Base-by-base conservation (phyloP, 92 coral and sea anemone species). In the Epizoanthus ramosus region DNA sequence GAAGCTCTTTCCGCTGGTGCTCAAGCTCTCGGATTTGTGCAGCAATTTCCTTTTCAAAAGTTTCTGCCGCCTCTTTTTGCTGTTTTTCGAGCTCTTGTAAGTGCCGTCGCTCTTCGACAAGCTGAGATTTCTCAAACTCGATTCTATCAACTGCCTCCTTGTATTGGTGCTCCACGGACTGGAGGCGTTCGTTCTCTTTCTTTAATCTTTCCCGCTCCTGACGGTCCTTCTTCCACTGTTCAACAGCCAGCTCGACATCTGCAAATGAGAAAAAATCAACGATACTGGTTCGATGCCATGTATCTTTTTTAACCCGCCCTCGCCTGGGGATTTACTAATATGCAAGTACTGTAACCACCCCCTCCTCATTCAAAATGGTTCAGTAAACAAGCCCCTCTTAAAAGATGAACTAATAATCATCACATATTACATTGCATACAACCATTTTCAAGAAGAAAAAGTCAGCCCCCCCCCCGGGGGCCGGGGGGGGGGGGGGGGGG, bases 191-290 rank as follows among this genome's bases (percentile, higher is more conserved):
- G 89, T 97, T 97, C 71, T 97, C 99, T 82, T 90, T 91, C 73
- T 92, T 89, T 3, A 97, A 87, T 71, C 99, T 83, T 15, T 97
- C 99, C 53, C 98, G 77, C 77, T 97, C 99, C 81, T 97, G 95
- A 52, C 92, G 92, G 88, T 97, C 99, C 79, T 91, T 89, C 73
- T 94, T 97, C 88, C 95, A 92, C 67, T 97, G 99, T 37, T 97
- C 99, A 8, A 97, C 93, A 33, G 99, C 98, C 50, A 97, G 92
- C 56, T 97, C 99, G 25, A 97, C 99, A 90, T 97, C 99, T 97
- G 47, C 37, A 89, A n/a, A 17, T 37, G 69, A 80, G 50, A 47
- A 67, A 21, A 10, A 79, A 15, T 63, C 8, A n/a, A n/a, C n/a
- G 5, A 50, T 50, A 57, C 21, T 12, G 14, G 54, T 9, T 50